Percentiles rank a stretch among this genome's conserved stretches.
Conservation (phyloP, 1,140 invertebrate species). For the Leptestheria dahalacensis region DNA sequence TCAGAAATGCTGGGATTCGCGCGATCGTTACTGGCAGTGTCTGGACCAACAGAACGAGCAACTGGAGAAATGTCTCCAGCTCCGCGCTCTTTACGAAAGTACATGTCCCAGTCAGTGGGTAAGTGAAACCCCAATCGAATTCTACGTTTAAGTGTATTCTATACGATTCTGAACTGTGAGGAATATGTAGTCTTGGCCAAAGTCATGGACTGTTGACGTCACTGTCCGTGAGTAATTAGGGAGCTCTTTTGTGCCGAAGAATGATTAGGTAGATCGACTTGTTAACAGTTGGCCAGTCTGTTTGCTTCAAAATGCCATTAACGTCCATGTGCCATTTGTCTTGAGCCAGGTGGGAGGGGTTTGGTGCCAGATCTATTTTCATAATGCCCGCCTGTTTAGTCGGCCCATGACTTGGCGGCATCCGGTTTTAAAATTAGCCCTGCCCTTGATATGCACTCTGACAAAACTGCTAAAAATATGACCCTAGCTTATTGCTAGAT, state of each 20-base stretch:
- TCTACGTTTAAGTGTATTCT: no score
- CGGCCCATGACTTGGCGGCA: background rate
- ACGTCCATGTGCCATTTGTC: background rate
- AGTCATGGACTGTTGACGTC: no score
- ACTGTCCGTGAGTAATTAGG: background rate
- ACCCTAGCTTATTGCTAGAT: no score
- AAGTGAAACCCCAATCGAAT: conserved; percentile 21
- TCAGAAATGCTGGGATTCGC: conserved; percentile 61
- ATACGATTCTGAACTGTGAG: no score
- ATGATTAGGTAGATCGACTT: background rate
- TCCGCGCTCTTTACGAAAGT: conserved; percentile 62
- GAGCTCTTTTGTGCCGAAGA: background rate
- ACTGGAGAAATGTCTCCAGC: conserved; percentile 46
- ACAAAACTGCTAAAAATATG: background rate
- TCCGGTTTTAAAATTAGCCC: background rate
- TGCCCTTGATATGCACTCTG: background rate
- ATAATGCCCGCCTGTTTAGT: background rate
- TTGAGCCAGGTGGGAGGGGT: background rate
- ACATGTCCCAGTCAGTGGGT: conserved; percentile 75
- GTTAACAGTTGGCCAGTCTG: background rate
- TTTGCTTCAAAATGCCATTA: background rate
- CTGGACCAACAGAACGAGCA: conserved; percentile 47
- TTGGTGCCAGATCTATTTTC: background rate
- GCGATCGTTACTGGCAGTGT: conserved; percentile 82
- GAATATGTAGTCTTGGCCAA: conserved; percentile 3